Conservation (phyloP, 2,888 invertebrate species). For the Thymelicus lineola region DNA sequence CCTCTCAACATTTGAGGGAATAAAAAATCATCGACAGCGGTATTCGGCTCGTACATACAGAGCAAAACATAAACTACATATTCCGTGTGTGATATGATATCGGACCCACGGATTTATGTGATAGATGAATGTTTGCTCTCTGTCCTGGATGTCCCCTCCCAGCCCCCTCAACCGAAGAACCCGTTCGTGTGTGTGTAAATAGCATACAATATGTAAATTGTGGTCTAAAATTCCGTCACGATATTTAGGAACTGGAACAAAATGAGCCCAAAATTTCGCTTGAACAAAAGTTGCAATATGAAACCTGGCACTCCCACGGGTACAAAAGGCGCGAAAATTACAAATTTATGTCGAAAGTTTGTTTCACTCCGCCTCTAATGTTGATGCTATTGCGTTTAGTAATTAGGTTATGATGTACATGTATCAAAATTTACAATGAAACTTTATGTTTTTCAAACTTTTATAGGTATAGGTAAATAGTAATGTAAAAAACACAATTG, state of each 20-base stretch:
- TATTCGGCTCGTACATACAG: not conserved
- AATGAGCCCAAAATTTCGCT: constrained; percentile 20
- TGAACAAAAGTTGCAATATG: constrained; percentile 42
- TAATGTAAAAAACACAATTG: too few relatives aligned
- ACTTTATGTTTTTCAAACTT: constrained; percentile 22
- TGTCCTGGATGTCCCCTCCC: not conserved
- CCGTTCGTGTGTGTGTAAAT: not conserved
- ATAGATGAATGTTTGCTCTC: not conserved
- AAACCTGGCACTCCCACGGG: constrained; percentile 44
- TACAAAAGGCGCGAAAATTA: constrained; percentile 45
- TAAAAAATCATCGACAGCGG: too few relatives aligned
- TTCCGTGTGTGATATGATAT: not conserved
- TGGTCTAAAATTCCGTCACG: constrained; percentile 1
- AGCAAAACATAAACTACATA: not conserved
- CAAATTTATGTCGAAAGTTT: constrained; percentile 49
- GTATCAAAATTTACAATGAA: constrained; percentile 38
- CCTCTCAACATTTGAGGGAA: too few relatives aligned
- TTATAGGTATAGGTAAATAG: too few relatives aligned
- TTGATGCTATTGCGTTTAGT: constrained; percentile 44
- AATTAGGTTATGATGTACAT: constrained; percentile 44
- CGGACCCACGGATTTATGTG: not conserved
- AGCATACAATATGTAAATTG: constrained; percentile 3
- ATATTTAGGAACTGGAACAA: constrained; percentile 5
- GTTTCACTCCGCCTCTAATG: constrained; percentile 45
- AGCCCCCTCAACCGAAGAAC: not conserved